These are phyloP conservation scores for Euzophera pinguis DNA, from an alignment of 2,888 invertebrate genomes.

Conservation along the genomic window DNA sequence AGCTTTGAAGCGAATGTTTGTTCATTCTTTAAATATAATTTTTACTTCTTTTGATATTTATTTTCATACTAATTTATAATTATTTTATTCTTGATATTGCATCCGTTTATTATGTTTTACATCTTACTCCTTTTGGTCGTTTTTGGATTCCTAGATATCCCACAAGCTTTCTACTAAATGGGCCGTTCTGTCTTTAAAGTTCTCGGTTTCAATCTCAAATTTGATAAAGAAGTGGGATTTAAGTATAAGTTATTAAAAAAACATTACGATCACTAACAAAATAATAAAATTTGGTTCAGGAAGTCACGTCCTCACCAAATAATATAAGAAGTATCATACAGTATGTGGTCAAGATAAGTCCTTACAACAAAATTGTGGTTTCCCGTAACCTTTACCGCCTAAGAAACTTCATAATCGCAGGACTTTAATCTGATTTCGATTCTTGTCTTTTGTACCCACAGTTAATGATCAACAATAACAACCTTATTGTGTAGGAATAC, in stretches of 20 bases:
- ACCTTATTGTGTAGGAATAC: not conserved
- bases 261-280: not conserved
- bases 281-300: conserved; percentile 28
- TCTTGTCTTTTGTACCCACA: conserved; percentile 58
- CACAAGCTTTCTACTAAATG: too few species aligned
- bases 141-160: too few species aligned
- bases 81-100: too few species aligned
- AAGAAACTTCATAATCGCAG: conserved; percentile 67
- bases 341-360: conserved; percentile 43
- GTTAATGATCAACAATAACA: not conserved
- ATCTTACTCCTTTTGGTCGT: too few species aligned
- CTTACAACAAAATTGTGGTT: conserved; percentile 35
- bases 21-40: too few species aligned
- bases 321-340: conserved; percentile 41
- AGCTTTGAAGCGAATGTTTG: too few species aligned
- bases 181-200: too few species aligned
- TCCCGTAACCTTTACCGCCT: conserved; percentile 38
- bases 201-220: too few species aligned
- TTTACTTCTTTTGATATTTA: too few species aligned
- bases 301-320: conserved; percentile 53
- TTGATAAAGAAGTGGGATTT: too few species aligned
- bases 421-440: conserved; percentile 69
- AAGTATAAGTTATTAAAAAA: not conserved
- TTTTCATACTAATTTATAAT: too few species aligned
- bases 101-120: too few species aligned